Evolutionary conservation across 2,888 invertebrate species (phyloP), one percentile per base, ranked within the genome.

Genomic region (Leptopilina drosophilae): DNA sequence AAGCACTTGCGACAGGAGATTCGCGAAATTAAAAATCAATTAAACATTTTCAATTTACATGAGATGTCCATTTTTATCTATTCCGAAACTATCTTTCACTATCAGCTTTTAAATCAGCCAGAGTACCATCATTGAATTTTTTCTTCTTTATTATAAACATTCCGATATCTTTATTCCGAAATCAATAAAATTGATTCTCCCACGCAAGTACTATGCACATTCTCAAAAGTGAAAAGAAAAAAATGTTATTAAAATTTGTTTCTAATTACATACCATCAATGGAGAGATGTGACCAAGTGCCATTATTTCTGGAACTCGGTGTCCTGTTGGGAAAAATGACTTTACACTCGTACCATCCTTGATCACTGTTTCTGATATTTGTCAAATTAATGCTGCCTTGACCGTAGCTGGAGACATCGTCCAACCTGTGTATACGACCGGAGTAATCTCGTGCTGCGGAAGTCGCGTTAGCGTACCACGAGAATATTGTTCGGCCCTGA

Each of bases 291-390:
- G 96, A 97, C 95, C 96, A 97, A 40, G 98, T 97, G 84, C 98
- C 98, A 92, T 98, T 98, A 90, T 96, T 96, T 84, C 96, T 94
- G 46, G 95, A 94, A 84, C 95, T 96, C n/a, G 97, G 97, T 78
- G 96, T 95, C 87, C 97, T 95, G 92, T 97, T 97, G 82, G 98
- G 96, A 91, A 97, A 98, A 88, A 95, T 94, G 83, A 98, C 95
- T 90, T 95, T 95, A 93, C 98, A 98, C 93, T 97, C 96, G 93
- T 97, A 98, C 94, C 97, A 96, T 85, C 98, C 98, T 88, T 96
- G 95, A 92, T 98, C 98, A 76, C 96, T 95, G 92, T 97, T 97
- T 83, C 96, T 94, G 87, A 98, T 97, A 85, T 96, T 95, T 79
- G 96, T 97, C 84, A 98, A 93, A 93, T 98, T 97, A 87, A 97